Base-by-base conservation (phyloP, 1,140 invertebrate species). In the Geopemphigus sp. region DNA sequence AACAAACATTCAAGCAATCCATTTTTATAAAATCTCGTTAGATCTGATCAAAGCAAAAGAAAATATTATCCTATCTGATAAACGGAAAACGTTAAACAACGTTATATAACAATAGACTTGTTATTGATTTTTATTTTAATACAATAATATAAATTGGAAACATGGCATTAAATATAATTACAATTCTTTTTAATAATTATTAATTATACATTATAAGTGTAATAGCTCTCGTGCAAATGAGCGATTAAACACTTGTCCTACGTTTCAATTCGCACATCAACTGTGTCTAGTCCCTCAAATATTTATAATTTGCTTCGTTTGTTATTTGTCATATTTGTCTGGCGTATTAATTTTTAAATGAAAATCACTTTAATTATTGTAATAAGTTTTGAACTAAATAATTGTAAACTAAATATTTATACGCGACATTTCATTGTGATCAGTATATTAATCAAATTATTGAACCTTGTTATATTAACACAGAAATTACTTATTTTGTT, bases 1-100 rank as follows among this genome's bases (percentile, higher is more conserved):
- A 61, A 78, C 19, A 78, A 78, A 63, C 74, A 78, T 63, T 78
- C 74, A 26, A 78, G 74, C 22, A 78, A 78, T 61, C 74, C 74
- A 63, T 78, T 78, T 78, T 61, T 78, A 61, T 78, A 50, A 78
- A 50, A 76, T 1, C 15, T n/a, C 29, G 8, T 47, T 19, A n/a
- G 1, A 29, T 70, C 5, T 70, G 22, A 70, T 53, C 22, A 72
- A 5, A 54, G 3, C 47, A 68, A 50, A 54, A 57, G 2, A 32
- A 1, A 5, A 53, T 26, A n/a, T 53, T 22, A 15, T 29, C 47
- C 14, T 32, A 63, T 32, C 5, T 54, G 47, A 24, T 72, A 53
- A 72, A 53, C 29, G 5, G 45, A 26, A n/a, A 53, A 70, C 14
- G 26, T 70, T 68, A 39, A 45, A 22, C 12, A 22, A 6, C 10